Percentiles rank a stretch among this genome's conserved stretches.
Evolutionary conservation across 2,888 invertebrate genomes (phyloP).

Genomic region (Phyto melanocephala): DNA sequence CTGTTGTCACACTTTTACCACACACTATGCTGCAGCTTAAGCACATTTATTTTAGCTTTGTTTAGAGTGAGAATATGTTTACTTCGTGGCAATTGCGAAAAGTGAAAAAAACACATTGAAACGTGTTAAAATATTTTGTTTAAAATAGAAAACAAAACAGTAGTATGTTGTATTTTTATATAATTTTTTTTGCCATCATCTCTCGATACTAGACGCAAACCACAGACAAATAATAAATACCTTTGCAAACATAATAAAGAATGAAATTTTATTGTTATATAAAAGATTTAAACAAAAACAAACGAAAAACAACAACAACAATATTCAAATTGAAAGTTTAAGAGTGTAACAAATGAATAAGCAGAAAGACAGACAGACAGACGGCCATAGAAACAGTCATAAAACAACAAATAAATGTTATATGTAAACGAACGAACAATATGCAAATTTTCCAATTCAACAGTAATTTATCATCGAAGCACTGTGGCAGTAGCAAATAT

Average conservation of each 20-base stretch:
- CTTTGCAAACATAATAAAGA: slow-evolving; percentile 56
- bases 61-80: slow-evolving; percentile 23
- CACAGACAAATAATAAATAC: slow-evolving; percentile 63
- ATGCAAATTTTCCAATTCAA: slow-evolving; percentile 64
- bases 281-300: slow-evolving; percentile 48
- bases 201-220: slow-evolving; percentile 45
- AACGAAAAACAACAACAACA: slow-evolving; percentile 2
- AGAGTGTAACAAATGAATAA: slow-evolving; percentile 25
- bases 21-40: background rate
- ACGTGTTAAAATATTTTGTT: slow-evolving; percentile 62
- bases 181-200: slow-evolving; percentile 3
- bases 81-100: slow-evolving; percentile 35
- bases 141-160: slow-evolving; percentile 47
- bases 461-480: slow-evolving; percentile 63
- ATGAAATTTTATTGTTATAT: slow-evolving; percentile 62
- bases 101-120: background rate
- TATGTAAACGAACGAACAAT: slow-evolving; percentile 25
- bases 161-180: slow-evolving; percentile 28
- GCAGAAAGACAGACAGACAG: background rate
- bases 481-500: slow-evolving; percentile 6
- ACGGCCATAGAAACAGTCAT: background rate
- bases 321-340: slow-evolving; percentile 52
- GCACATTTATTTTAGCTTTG: slow-evolving; percentile 17
- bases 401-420: slow-evolving; percentile 35
- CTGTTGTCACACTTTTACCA: background rate